phyloP scores from a whole-genome alignment of 2,888 invertebrate species.

The Thymelicus sylvestris region DNA sequence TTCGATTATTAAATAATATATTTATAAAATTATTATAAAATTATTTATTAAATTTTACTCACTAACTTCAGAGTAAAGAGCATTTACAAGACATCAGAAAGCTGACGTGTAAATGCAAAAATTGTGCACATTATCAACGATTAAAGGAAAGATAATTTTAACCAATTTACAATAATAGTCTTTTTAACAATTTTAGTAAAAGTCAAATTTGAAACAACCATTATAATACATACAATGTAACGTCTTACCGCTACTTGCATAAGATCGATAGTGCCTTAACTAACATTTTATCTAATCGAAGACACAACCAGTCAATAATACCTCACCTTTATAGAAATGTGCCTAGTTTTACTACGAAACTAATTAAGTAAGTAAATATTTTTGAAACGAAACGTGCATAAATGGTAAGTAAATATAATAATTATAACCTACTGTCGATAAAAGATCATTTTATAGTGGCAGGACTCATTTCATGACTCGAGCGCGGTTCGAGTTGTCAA shows the following conservation, averaged over 20 bases:
- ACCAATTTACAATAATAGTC: slow-evolving; percentile 7
- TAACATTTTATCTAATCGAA: slow-evolving; percentile 30
- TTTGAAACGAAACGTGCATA: too few relatives aligned
- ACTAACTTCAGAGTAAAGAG: slow-evolving; percentile 9
- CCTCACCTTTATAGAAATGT: slow-evolving; percentile 20
- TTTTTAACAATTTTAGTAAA: slow-evolving; percentile 47
- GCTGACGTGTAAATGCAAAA: slow-evolving; percentile 52
- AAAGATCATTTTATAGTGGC: too few relatives aligned
- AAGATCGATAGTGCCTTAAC: slow-evolving; percentile 36
- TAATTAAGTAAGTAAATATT: too few relatives aligned
- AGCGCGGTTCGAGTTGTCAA: too few relatives aligned
- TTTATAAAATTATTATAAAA: too few relatives aligned
- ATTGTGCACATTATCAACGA: background rate
- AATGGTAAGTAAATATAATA: too few relatives aligned
- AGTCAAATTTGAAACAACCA: slow-evolving; percentile 54
- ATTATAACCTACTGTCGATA: background rate
- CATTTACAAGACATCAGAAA: slow-evolving; percentile 50
- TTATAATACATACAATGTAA: slow-evolving; percentile 45
- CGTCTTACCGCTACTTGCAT: slow-evolving; percentile 41
- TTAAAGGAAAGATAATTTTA: slow-evolving; percentile 10
- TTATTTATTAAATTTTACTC: too few relatives aligned
- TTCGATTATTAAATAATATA: too few relatives aligned
- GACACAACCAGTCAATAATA: slow-evolving; percentile 44
- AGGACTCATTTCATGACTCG: too few relatives aligned
- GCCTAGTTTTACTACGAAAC: slow-evolving; percentile 33